Evolutionary conservation across 2,113 vertebrate species (phyloP).

Genomic region (Xenopus laevis): DNA sequence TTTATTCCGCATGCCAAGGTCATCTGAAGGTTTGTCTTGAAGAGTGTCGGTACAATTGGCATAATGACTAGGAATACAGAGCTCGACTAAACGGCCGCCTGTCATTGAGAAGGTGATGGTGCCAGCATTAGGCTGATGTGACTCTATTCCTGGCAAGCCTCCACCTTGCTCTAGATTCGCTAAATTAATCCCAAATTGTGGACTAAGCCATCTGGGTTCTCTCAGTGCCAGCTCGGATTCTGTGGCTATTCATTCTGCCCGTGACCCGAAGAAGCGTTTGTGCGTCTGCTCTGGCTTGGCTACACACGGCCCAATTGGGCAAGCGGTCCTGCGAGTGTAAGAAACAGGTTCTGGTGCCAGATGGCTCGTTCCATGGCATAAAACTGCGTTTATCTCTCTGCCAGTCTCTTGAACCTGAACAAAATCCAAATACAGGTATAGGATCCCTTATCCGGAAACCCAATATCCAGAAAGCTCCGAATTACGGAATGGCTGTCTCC

Average conservation of each 20-base stretch:
- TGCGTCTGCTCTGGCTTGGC: conserved; percentile 17
- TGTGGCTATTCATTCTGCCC: neutral
- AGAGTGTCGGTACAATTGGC: neutral
- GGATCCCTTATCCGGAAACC: no score
- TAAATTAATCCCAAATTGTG: conserved; percentile 17
- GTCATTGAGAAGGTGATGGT: neutral
- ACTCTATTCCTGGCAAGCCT: neutral
- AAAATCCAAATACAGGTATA: neutral
- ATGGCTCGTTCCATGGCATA: conserved; percentile 18
- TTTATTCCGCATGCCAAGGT: neutral
- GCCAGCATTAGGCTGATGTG: neutral
- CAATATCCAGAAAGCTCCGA: no score
- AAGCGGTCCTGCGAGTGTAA: conserved; percentile 2
- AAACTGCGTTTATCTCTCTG: conserved; percentile 28
- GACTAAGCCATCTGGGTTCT: conserved; percentile 13
- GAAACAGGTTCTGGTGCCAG: conserved; percentile 14
- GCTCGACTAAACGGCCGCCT: neutral
- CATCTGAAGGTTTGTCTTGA: neutral
- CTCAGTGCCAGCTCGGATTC: conserved; percentile 11
- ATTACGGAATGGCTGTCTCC: no score
- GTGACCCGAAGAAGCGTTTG: conserved; percentile 22
- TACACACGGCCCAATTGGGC: conserved; percentile 15
- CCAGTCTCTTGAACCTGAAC: conserved; percentile 3
- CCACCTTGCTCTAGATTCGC: no score
- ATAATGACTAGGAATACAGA: neutral